Conservation (phyloP, 2,888 invertebrate genomes). For the Rhagophthalmus giganteus region DNA sequence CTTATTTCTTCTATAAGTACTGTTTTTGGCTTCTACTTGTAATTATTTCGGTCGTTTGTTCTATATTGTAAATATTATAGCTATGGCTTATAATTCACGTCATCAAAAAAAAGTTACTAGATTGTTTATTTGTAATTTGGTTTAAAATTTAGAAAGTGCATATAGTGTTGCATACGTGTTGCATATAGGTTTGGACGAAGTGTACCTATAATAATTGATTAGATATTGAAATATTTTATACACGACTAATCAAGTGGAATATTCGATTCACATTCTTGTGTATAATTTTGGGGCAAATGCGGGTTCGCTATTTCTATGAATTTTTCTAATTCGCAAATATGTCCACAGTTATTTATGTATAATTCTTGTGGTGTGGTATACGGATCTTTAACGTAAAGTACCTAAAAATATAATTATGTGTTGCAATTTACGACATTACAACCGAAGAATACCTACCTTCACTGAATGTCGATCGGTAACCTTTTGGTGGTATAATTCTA, state of each 20-base stretch:
- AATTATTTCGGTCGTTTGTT: too few species aligned
- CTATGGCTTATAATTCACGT: too few species aligned
- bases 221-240: too few species aligned
- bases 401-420: conserved; percentile 21
- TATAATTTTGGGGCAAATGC: conserved; percentile 32
- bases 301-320: conserved; percentile 28
- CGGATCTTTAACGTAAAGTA: conserved; percentile 30
- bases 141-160: too few species aligned
- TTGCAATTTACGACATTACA: background rate
- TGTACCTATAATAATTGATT: too few species aligned
- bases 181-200: too few species aligned
- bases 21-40: too few species aligned
- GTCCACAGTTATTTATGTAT: conserved; percentile 38
- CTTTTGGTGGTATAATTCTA: conserved; percentile 41
- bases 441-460: conserved; percentile 5
- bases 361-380: conserved; percentile 33
- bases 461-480: background rate
- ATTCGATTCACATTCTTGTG: conserved; percentile 33
- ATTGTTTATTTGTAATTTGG: too few species aligned
- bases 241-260: conserved; percentile 21
- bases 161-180: too few species aligned
- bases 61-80: too few species aligned
- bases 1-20: too few species aligned
- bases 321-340: conserved; percentile 36
- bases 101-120: too few species aligned